These are phyloP conservation scores for Glyptemys insculpta DNA, from an alignment of 2,797 vertebrate genomes.

Conservation along the genomic window DNA sequence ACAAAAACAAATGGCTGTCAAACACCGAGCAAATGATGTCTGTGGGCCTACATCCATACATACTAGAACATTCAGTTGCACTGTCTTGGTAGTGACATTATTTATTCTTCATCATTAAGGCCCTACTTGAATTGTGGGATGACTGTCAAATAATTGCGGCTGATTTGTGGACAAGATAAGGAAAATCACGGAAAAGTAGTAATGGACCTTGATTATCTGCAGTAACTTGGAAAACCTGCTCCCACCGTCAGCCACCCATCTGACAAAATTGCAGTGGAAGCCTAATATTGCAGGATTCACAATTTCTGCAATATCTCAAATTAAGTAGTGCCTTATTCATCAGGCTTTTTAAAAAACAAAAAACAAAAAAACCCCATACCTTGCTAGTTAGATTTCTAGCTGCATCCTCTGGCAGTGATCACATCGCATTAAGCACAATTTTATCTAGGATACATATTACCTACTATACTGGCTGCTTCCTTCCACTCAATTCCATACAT, in stretches of 20 bases:
- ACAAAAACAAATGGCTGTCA: background rate
- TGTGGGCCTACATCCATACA: background rate
- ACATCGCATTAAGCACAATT: background rate
- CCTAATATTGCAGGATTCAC: too few relatives aligned
- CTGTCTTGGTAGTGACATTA: background rate
- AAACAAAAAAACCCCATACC: background rate
- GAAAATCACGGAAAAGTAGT: too few relatives aligned
- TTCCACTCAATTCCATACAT: background rate
- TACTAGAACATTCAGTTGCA: background rate
- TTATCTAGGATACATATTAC: fast-evolving
- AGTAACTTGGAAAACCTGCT: too few relatives aligned
- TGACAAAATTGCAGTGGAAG: too few relatives aligned
- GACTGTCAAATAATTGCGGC: too few relatives aligned
- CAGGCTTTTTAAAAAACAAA: background rate
- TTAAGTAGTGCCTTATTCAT: too few relatives aligned
- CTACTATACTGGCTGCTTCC: background rate
- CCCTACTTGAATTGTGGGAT: too few relatives aligned
- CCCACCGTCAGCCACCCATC: too few relatives aligned
- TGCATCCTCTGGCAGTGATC: background rate
- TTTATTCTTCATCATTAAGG: background rate
- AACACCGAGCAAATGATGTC: background rate
- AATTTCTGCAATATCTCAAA: too few relatives aligned
- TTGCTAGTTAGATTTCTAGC: background rate
- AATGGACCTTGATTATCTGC: too few relatives aligned
- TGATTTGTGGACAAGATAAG: too few relatives aligned